Evolutionary conservation across 2,113 vertebrate genomes (phyloP), one percentile per base, ranked within the genome.

Genomic region (Gymnocephalus cernua): DNA sequence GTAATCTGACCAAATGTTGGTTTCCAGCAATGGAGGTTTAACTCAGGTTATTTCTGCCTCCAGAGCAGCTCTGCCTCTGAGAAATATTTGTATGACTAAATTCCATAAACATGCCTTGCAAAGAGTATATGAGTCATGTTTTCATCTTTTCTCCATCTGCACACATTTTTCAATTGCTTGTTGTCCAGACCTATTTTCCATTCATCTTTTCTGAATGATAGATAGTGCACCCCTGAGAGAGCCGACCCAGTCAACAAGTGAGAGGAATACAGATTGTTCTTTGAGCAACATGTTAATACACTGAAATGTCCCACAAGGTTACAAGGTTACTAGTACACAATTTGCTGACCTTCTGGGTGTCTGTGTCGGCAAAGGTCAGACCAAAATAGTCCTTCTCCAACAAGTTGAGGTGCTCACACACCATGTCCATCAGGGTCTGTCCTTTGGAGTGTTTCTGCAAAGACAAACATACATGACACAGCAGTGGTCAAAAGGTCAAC

Each of bases 381-480:
- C 98, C 97, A 0, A 96, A 99, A 94, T 99, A 99, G 92, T 99
- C 98, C 89, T 99, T 99, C 94, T 99, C 98, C 93, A 99, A 92
- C 62, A 99, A 93, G 92, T 99, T 99, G 79, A 99, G 97, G 89
- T 99, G 97, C 86, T 97, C 98, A 0, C 97, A 99, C 79, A 99
- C 97, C 92, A 97, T 82, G 87, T 99, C 97, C 63, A 98, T 95
- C 65, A 99, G 96, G 48, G 95, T 91, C 92, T 99, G 98, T 84
- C 98, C 98, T 88, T 96, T 96, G 70, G 97, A 96, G 0, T 97
- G 97, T 91, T 99, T 99, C 98, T 99, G 94, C 53, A 54, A 77
- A 89, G 23, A 91, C 44, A 91, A 80, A 62, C 51, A 88, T 21
- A 44, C 15, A 50, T 4, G 57, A 56, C 50, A 87, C 15, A 86